A percentile compares a stretch with the other conserved stretches of the same genome.
Evolutionary conservation across 2,797 vertebrate genomes (phyloP).

Genomic region (Eulemur coronatus): DNA sequence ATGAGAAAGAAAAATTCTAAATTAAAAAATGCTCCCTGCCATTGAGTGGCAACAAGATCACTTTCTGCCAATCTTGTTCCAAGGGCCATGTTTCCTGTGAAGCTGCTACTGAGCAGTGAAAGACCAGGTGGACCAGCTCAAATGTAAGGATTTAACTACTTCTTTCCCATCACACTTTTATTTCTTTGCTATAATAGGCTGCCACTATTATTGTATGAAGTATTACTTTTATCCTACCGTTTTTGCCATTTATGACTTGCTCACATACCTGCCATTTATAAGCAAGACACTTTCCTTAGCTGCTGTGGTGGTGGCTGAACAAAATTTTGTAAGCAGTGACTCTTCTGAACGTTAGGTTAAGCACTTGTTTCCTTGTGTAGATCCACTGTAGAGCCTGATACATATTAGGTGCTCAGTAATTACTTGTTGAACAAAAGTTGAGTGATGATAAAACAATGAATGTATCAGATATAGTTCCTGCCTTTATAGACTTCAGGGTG

Average conservation of each 20-base stretch:
- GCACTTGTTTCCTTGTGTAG: neutral
- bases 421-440: neutral
- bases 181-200: neutral
- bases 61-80: neutral
- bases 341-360: neutral
- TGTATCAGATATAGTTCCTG: neutral
- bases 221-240: neutral
- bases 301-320: neutral
- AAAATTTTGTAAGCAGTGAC: neutral
- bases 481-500: neutral
- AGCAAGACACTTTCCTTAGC: neutral
- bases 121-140: neutral
- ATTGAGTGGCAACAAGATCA: neutral
- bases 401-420: neutral
- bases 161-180: neutral
- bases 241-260: neutral
- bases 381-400: neutral
- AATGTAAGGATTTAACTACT: neutral
- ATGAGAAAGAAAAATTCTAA: neutral
- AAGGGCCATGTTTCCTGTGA: neutral
- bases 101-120: neutral
- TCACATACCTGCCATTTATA: neutral
- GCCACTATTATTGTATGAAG: neutral
- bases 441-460: neutral
- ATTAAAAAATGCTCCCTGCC: constrained; percentile 6